Conservation (phyloP, 2,797 vertebrate genomes). For the Peromyscus aztecus region DNA sequence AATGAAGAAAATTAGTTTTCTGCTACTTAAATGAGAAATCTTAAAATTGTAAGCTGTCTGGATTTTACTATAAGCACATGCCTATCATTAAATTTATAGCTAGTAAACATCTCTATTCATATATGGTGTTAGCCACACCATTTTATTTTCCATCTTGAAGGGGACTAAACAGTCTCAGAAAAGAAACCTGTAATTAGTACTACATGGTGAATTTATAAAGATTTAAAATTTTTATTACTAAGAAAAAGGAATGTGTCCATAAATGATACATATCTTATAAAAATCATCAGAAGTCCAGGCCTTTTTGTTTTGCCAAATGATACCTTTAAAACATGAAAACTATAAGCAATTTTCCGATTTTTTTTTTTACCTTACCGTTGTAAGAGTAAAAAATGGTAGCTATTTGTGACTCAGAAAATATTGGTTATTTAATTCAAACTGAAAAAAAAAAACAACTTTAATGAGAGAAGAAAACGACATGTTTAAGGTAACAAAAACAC, state of each 20-base stretch:
- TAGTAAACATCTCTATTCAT: neutral
- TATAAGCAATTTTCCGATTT: neutral
- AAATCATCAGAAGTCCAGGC: neutral
- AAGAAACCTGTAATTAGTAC: conserved; percentile 22
- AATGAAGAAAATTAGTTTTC: neutral
- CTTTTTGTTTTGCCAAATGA: neutral
- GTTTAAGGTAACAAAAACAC: neutral
- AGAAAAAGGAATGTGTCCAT: conserved; percentile 11
- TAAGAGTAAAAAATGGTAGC: neutral
- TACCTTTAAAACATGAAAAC: neutral
- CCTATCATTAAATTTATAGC: neutral
- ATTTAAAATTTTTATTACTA: conserved; percentile 9
- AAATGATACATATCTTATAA: neutral
- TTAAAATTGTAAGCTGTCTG: neutral
- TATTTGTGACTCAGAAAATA: neutral
- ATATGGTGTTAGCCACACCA: neutral
- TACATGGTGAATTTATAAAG: conserved; percentile 39
- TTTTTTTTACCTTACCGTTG: neutral
- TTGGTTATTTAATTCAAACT: neutral
- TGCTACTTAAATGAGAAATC: neutral
- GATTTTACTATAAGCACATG: neutral
- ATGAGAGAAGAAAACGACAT: neutral
- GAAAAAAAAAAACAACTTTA: neutral
- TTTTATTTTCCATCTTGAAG: neutral
- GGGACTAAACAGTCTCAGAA: neutral